Base-by-base conservation (phyloP, 1,140 invertebrate species). In the Theocolax elegans region DNA sequence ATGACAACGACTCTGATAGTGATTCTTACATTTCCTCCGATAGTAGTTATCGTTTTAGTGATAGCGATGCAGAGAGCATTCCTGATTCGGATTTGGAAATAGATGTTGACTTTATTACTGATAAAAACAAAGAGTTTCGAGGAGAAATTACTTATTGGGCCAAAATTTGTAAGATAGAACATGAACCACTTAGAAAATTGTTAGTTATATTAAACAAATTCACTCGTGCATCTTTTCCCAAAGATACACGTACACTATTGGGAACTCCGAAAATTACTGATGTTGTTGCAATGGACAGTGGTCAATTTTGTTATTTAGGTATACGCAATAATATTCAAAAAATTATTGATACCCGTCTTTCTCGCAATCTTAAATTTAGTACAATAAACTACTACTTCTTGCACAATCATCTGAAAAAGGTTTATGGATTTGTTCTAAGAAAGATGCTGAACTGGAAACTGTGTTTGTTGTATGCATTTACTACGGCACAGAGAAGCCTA, bases 241-340 rank as follows among this genome's bases (percentile, higher is more conserved):
- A 29, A 17, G 23, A 49, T 51, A 7, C 40, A 13, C 46, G 46
- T 17, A 64, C 46, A 21, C 27, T 51, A 13, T 51, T 64, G 38
- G 35, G 25, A 51, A 64, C 62, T 13, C 62, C 46, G 12, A 64
- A 27, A 64, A 3, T 15, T 13, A 51, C 15, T 64, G n/a, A 51
- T 51, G 46, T 64, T n/a, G 31, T 31, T 19, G 4, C 4, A 23
- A 64, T 64, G 62, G 27, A 21, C 21, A 17, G 1, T 4, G 62
- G 48, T 31, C 42, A 51, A 17, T 64, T 46, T 51, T 64, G 44
- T 15, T 12, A 51, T 64, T 51, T 51, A 10, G 62, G 48, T 8
- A 8, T 64, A 25, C 3, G 1, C 3, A 19, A 35, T 35, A n/a
- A 19, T 10, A 46, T 63, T 15, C 2, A 27, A n/a, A 63, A 48